A percentile compares a stretch with the other conserved stretches of the same genome.
Conservation (phyloP, 1,140 invertebrate genomes). For the Drosophila pruinosa region DNA sequence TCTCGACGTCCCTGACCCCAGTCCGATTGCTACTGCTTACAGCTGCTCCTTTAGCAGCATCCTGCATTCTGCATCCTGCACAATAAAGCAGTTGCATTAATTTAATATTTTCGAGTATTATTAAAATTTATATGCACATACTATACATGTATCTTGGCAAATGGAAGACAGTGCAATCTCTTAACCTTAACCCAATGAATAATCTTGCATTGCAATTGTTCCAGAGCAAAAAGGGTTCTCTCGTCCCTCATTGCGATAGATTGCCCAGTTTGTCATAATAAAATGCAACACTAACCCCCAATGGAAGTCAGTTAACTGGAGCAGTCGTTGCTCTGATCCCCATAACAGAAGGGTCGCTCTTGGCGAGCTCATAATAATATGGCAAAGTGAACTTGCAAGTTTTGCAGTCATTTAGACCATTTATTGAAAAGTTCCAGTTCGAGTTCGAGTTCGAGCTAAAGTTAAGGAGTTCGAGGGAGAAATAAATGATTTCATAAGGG, state of each 20-base stretch:
- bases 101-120: slow-evolving; percentile 15
- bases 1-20: neutral
- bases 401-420: neutral
- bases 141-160: neutral
- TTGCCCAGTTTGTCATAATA: slow-evolving; percentile 4
- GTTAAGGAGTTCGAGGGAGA: too few relatives aligned
- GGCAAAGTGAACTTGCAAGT: neutral
- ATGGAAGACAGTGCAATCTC: neutral
- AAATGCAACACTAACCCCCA: neutral
- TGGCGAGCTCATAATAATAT: neutral
- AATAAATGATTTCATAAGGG: neutral
- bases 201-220: neutral
- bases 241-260: neutral
- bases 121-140: slow-evolving; percentile 15
- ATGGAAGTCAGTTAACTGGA: too few relatives aligned
- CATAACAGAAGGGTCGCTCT: neutral
- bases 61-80: too few relatives aligned
- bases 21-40: too few relatives aligned
- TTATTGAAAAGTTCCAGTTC: neutral
- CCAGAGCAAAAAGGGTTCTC: neutral
- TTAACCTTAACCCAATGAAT: neutral
- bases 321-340: too few relatives aligned
- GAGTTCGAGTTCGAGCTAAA: too few relatives aligned
- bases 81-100: slow-evolving; percentile 11
- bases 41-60: too few relatives aligned